These are phyloP conservation scores for Bucco capensis DNA, from an alignment of 2,113 vertebrate genomes.

Conservation along the genomic window DNA sequence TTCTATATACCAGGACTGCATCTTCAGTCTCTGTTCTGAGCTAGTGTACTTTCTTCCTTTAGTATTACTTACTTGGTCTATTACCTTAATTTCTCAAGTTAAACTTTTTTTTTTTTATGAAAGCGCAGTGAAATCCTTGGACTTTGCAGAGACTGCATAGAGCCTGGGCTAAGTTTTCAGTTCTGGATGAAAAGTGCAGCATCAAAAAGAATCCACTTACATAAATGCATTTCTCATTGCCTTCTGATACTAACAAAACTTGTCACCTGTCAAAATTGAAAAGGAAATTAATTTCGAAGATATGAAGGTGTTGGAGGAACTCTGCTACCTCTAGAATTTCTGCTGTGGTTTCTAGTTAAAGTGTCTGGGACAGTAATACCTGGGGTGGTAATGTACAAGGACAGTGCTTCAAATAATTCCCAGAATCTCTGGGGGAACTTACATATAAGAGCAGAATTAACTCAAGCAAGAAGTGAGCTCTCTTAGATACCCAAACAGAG, in stretches of 20 bases:
- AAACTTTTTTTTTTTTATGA: not conserved
- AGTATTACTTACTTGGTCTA: not conserved
- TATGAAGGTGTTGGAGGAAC: not conserved
- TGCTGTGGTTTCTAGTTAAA: not conserved
- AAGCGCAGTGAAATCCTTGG: not conserved
- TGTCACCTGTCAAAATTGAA: not conserved
- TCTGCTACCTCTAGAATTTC: not conserved
- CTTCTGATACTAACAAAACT: not conserved
- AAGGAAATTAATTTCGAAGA: not conserved
- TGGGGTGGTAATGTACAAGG: not conserved
- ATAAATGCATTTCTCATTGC: not conserved
- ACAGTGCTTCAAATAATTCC: not conserved
- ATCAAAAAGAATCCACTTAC: not conserved
- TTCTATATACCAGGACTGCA: not conserved
- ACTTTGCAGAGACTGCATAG: not conserved
- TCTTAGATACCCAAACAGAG: not conserved
- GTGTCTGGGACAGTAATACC: not conserved
- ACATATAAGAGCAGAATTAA: not conserved
- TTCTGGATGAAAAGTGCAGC: not conserved
- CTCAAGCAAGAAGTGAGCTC: not conserved
- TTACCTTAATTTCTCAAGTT: not conserved
- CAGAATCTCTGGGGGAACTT: not conserved
- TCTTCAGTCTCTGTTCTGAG: not conserved
- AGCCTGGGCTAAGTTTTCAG: not conserved
- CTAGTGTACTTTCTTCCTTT: not conserved